phyloP scores from a whole-genome alignment of 1,140 invertebrate species.

The Oscheius sp. region DNA sequence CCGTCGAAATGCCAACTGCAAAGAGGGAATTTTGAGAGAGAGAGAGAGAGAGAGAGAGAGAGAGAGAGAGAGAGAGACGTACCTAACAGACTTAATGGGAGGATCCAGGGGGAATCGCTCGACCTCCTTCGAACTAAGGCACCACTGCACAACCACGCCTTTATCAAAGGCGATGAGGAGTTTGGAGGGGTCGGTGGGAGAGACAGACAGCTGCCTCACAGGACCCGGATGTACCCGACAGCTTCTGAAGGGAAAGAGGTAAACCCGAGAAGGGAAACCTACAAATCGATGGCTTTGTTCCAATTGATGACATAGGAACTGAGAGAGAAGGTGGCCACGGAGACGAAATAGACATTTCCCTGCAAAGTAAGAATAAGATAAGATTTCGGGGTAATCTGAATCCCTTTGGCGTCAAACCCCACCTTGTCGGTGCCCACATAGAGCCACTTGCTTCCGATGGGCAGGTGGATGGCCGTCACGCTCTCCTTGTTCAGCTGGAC shows the following conservation, averaged over 20 bases:
- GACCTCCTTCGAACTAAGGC: conserved; percentile 77
- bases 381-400: background rate
- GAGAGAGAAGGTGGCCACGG: conserved; percentile 89
- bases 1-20: conserved; percentile 95
- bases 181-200: conserved; percentile 65
- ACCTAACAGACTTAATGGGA: conserved; percentile 67
- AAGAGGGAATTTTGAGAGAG: background rate
- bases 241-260: conserved; percentile 60
- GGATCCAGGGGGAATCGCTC: conserved; percentile 65
- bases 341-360: conserved; percentile 94
- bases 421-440: conserved; percentile 89
- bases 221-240: conserved; percentile 65
- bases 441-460: conserved; percentile 95
- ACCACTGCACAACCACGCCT: conserved; percentile 91
- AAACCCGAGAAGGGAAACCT: conserved; percentile 61
- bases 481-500: conserved; percentile 65
- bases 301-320: conserved; percentile 99
- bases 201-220: conserved; percentile 65
- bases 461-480: conserved; percentile 86
- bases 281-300: conserved; percentile 99
- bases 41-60: background rate
- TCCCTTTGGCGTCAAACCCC: background rate
- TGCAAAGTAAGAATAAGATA: conserved; percentile 1
- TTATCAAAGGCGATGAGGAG: conserved; percentile 92
- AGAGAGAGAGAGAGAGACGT: background rate